A percentile compares a stretch with the other conserved stretches of the same genome.
These are phyloP conservation scores for Noctua comes DNA, from an alignment of 2,888 invertebrate genomes.

Conservation along the genomic window DNA sequence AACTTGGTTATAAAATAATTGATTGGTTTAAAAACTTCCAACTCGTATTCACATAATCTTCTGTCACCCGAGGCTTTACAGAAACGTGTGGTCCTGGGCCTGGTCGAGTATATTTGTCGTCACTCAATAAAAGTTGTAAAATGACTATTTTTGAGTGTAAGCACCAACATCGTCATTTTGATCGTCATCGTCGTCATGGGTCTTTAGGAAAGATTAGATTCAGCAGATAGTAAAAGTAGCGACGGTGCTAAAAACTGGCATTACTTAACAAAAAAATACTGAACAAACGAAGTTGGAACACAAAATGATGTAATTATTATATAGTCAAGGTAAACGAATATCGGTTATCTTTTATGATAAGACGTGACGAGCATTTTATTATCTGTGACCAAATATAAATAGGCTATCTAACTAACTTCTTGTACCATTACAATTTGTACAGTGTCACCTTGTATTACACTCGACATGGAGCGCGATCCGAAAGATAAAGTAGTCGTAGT, in stretches of 20 bases:
- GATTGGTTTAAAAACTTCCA: not conserved
- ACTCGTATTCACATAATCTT: not conserved
- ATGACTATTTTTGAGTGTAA: not conserved
- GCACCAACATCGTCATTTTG: not conserved
- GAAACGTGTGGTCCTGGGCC: not conserved
- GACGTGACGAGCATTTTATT: not conserved
- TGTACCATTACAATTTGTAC: slow-evolving; percentile 5
- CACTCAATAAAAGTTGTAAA: not conserved
- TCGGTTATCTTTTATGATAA: slow-evolving; percentile 1
- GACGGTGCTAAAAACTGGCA: not conserved
- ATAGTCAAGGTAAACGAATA: not conserved
- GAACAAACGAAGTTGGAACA: not conserved
- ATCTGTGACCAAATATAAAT: slow-evolving; percentile 1
- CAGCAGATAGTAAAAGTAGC: not conserved
- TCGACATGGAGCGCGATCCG: slow-evolving; percentile 60
- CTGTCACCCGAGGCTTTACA: not conserved
- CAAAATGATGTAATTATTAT: not conserved
- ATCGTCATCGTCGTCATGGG: not conserved
- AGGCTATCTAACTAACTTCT: not conserved
- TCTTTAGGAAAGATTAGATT: not conserved
- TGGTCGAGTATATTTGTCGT: not conserved
- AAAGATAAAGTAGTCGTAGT: slow-evolving; percentile 73
- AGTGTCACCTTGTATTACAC: not conserved
- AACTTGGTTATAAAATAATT: not conserved
- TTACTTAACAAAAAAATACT: not conserved